Evolutionary conservation across 2,113 vertebrate genomes (phyloP), one percentile per base, ranked within the genome.

Genomic region (Prolemur simus): DNA sequence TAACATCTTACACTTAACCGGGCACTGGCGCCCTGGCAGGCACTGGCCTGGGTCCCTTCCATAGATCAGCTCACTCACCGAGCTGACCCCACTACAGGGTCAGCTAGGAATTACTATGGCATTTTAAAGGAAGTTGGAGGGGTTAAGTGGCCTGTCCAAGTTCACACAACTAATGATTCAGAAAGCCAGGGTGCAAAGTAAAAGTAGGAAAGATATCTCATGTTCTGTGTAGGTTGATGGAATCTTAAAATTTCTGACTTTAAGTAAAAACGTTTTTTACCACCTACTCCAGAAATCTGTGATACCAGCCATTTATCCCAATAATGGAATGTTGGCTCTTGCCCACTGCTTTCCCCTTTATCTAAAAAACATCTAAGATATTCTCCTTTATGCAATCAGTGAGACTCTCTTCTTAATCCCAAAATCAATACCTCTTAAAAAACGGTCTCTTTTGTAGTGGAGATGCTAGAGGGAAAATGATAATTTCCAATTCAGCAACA

Each of bases 181-280:
- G 83, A 86, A 29, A 52, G 58, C n/a, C 34, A 27, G 23, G 7
- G 37, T 88, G 39, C 42, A 47, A 69, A 81, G 39, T 68, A 87
- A 78, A 27, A 56, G 13, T 14, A 83, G 71, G 32, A 73, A 47
- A 80, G 18, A 29, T 29, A 42, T 58, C 45, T 69, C 42, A 66
- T 58, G 45, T 34, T 88, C 84, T 91, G 18, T 25, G 39, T 37
- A 83, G n/a, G 11, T 47, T 56, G n/a, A 82, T 54, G 47, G 66
- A 89, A 89, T 63, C 76, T 64, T 66, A 45, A 12, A 32, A 68
- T 87, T 80, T 85, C 71, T 87, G 37, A 87, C 29, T 69, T 87
- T 27, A 87, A 58, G 69, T 63, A 66, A 87, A 97, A 85, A 87
- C 69, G 71, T 34, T n/a, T 42, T 87, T 76, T 84, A 49, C 56